Evolutionary conservation across 2,797 vertebrate species (phyloP).

Genomic region (Euphonia xanthogaster): DNA sequence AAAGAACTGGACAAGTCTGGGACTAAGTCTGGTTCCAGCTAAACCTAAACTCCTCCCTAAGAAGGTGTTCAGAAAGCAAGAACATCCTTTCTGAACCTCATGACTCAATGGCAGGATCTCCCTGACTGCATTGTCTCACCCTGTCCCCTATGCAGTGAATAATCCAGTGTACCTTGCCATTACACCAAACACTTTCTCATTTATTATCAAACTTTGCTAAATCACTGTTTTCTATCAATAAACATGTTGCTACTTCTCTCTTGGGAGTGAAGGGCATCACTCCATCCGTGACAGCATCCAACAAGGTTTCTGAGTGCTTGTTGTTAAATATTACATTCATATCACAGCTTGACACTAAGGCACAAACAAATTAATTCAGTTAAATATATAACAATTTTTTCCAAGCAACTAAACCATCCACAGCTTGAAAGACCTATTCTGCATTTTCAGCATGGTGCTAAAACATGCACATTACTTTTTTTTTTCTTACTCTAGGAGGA

Average conservation of each 20-base stretch:
- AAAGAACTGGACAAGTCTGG: neutral
- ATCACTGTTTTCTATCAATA: neutral
- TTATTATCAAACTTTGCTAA: neutral
- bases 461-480: neutral
- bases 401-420: neutral
- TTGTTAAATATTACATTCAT: neutral
- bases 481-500: neutral
- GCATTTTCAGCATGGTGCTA: neutral
- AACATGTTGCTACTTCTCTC: neutral
- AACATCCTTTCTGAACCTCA: neutral
- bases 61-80: neutral
- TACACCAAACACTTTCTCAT: neutral
- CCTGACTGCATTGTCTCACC: neutral
- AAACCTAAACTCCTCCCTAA: neutral
- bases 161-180: neutral
- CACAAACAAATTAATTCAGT: neutral
- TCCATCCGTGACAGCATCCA: neutral
- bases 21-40: neutral
- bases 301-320: neutral
- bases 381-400: neutral
- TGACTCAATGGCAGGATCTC: neutral
- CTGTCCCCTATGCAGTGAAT: neutral
- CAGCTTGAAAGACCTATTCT: neutral
- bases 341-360: neutral
- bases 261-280: neutral